Conservation (phyloP, 2,113 vertebrate species). For the Cinclus cinclus region DNA sequence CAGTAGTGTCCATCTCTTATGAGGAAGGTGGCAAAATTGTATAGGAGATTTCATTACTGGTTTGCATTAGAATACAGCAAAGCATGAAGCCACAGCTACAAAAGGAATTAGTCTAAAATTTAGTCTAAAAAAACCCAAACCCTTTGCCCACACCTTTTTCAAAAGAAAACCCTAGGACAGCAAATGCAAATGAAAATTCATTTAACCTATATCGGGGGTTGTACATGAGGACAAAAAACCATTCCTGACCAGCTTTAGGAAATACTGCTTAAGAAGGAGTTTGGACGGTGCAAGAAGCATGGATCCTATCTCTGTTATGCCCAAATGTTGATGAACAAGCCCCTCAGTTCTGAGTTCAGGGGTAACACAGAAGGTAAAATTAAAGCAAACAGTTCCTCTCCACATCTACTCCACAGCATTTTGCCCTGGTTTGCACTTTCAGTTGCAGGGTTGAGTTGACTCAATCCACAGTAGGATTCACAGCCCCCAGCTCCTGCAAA, state of each 20-base stretch:
- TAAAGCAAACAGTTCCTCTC: not conserved
- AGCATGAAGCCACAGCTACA: not conserved
- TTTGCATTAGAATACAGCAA: not conserved
- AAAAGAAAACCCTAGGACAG: not conserved
- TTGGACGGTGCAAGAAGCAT: not conserved
- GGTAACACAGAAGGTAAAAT: not conserved
- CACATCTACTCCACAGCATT: not conserved
- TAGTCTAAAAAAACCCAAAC: not conserved
- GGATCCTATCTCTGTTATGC: not conserved
- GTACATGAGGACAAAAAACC: not conserved
- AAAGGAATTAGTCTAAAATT: not conserved
- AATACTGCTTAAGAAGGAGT: rapidly evolving
- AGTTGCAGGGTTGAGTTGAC: not conserved
- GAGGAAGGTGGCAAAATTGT: not conserved
- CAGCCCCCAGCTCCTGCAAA: not conserved
- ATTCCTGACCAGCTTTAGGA: not conserved
- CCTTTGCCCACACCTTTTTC: not conserved
- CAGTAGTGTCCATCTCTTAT: not conserved
- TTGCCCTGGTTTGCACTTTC: not conserved
- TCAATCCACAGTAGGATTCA: not conserved
- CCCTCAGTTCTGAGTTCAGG: not conserved
- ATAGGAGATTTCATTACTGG: not conserved
- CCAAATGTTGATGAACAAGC: not conserved
- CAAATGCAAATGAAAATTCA: not conserved
- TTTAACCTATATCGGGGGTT: not conserved